Evolutionary conservation across 2,888 invertebrate species (phyloP), one percentile per base, ranked within the genome.

Genomic region (Alviniconcha strummeri): DNA sequence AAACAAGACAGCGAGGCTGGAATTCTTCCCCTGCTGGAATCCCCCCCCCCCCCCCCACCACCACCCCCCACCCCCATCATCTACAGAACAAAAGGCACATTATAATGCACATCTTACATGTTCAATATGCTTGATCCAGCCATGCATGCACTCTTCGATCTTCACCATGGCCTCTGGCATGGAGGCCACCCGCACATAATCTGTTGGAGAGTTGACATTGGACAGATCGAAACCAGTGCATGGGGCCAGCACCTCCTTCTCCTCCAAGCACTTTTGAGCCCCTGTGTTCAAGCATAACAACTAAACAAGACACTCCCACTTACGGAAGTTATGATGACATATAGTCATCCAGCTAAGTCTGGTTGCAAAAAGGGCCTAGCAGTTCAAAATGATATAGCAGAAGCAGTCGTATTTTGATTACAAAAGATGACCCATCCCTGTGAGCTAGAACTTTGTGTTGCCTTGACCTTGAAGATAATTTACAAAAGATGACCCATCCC

Each of bases 91-190:
- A 36, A 36, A 36, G 36, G 36, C 36, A 36, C 36, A 36, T 36
- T 36, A 36, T 36, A 36, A 36, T 36, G 36, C 36, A 36, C 36
- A 36, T 64, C 81, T 81, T 36, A 77, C 82, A n/a, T 77, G 77
- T 55, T 82, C 76, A 67, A 82, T 82, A 1, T 82, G 77, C n/a
- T 69, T 76, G 56, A 82, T 76, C 82, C 82, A 82, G 57, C 77
- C 77, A 19, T 77, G 77, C 82, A 82, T 82, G 56, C 82, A 82
- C 56, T 76, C 76, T 19, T 82, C 82, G 9, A 82, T 71, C 56
- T 82, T 82, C n/a, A 67, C 56, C 69, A 82, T 0, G 3, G 77
- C 82, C 15, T 82, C 82, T n/a, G 77, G 57, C 60, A 67, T 82
- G 9, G 19, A 55, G 54, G 77, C 82, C 67, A 82, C 77, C 54